phyloP scores from a whole-genome alignment of 1,140 invertebrate species.

The Drosophila seguyi region DNA sequence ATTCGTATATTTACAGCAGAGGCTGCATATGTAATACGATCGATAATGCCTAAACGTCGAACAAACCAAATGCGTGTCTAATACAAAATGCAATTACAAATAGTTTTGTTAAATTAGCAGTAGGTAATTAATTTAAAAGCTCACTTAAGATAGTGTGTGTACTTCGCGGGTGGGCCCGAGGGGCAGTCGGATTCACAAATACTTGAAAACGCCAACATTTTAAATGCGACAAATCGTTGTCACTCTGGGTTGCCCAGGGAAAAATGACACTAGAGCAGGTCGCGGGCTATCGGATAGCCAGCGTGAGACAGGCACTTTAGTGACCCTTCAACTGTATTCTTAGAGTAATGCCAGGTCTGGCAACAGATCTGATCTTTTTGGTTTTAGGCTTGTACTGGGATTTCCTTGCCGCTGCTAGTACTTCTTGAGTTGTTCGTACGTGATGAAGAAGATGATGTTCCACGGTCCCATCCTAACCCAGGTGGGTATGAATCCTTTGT shows the following conservation, averaged over 20 bases:
- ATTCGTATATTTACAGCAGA: slow-evolving; percentile 70
- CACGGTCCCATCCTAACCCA: slow-evolving; percentile 98
- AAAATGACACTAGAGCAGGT: slow-evolving; percentile 33
- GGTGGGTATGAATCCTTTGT: slow-evolving; percentile 98
- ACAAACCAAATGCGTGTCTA: slow-evolving; percentile 52
- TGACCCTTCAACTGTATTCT: slow-evolving; percentile 40
- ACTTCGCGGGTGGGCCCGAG: slow-evolving; percentile 16
- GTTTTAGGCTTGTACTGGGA: slow-evolving; percentile 70
- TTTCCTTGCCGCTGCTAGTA: slow-evolving; percentile 85
- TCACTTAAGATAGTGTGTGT: slow-evolving; percentile 48
- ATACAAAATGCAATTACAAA: slow-evolving; percentile 51
- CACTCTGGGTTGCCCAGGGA: slow-evolving; percentile 16
- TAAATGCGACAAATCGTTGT: slow-evolving; percentile 42
- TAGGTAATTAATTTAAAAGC: slow-evolving; percentile 35
- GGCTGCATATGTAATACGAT: slow-evolving; percentile 33
- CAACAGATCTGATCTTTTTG: slow-evolving; percentile 56
- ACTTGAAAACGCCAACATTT: slow-evolving; percentile 57
- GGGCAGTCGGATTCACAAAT: slow-evolving; percentile 35
- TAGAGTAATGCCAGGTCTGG: slow-evolving; percentile 42
- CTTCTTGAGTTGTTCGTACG: slow-evolving; percentile 95
- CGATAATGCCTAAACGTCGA: slow-evolving; percentile 22
- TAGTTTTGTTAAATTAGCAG: slow-evolving; percentile 23
- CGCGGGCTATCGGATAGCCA: slow-evolving; percentile 53
- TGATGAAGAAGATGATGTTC: slow-evolving; percentile 98
- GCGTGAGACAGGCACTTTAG: slow-evolving; percentile 56